These are phyloP conservation scores for Lagocephalus sceleratus DNA, from an alignment of 2,797 vertebrate genomes.

Conservation along the genomic window DNA sequence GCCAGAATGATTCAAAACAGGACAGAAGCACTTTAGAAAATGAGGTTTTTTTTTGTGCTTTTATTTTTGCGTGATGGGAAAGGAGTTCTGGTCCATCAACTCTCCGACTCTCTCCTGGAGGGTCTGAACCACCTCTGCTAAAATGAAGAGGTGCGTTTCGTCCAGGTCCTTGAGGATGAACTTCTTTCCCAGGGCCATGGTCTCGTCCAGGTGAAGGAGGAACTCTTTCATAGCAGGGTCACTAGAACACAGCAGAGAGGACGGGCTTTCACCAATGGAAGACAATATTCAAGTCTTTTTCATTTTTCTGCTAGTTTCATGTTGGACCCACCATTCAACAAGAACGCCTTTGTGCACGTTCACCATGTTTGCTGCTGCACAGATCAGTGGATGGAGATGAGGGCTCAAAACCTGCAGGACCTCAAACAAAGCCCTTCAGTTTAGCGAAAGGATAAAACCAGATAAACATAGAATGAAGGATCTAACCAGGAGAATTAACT, in stretches of 20 bases:
- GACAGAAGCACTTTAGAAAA: background rate
- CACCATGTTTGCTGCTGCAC: slow-evolving; percentile 80
- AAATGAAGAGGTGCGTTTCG: slow-evolving; percentile 93
- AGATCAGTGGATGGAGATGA: background rate
- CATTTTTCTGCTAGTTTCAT: background rate
- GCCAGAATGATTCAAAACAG: background rate
- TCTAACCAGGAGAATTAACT: too few species aligned
- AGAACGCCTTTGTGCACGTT: slow-evolving; percentile 97
- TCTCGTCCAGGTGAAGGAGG: slow-evolving; percentile 94
- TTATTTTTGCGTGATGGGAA: slow-evolving; percentile 94
- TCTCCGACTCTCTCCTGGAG: slow-evolving; percentile 97
- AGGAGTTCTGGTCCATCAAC: slow-evolving; percentile 98
- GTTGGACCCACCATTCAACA: slow-evolving; percentile 86
- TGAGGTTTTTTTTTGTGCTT: too few species aligned
- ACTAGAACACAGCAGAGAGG: slow-evolving; percentile 60
- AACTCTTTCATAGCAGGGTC: slow-evolving; percentile 99
- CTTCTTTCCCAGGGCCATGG: slow-evolving; percentile 93
- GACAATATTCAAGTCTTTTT: background rate
- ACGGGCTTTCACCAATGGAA: background rate
- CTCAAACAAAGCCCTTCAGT: background rate
- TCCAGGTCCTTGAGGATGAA: slow-evolving; percentile 98
- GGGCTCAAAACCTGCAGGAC: slow-evolving; percentile 16
- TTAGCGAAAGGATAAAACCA: background rate
- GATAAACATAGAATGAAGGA: background rate
- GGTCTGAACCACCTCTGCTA: slow-evolving; percentile 90